Conservation (phyloP, 2,888 invertebrate genomes). For the Pinctada fucata region DNA sequence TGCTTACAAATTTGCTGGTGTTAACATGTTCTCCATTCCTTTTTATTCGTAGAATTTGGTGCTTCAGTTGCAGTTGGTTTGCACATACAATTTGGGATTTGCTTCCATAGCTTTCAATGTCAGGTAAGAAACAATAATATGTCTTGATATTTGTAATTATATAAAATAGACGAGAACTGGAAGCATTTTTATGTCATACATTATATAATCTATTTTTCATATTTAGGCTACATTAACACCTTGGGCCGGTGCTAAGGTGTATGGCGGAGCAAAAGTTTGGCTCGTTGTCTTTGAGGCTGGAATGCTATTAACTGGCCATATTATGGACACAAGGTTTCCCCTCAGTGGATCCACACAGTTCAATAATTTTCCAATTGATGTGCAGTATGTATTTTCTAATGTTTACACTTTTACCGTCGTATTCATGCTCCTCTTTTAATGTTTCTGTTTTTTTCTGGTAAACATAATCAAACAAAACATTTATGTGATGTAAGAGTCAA, state of each 20-base stretch:
- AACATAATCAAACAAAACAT: no score
- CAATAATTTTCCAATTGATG: conserved; percentile 36
- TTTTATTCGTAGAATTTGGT: conserved; percentile 26
- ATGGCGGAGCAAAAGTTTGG: conserved; percentile 17
- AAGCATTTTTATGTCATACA: no score
- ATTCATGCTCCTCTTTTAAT: background rate
- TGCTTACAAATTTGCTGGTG: no score
- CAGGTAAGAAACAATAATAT: conserved; percentile 14
- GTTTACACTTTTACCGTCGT: background rate
- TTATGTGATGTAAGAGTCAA: no score
- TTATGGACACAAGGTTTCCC: conserved; percentile 38
- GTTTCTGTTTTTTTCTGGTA: no score
- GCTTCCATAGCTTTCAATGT: conserved; percentile 32
- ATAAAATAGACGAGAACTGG: no score
- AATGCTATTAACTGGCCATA: conserved; percentile 29
- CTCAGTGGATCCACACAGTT: conserved; percentile 24
- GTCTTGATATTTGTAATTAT: no score
- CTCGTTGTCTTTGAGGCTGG: conserved; percentile 30
- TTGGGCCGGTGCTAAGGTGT: conserved; percentile 27
- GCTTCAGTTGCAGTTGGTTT: conserved; percentile 23
- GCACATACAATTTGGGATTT: conserved; percentile 23
- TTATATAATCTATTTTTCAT: background rate
- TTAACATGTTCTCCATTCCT: background rate
- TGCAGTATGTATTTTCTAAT: conserved; percentile 14
- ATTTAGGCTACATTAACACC: conserved; percentile 25